Evolutionary conservation across 1,140 invertebrate genomes (phyloP).

Genomic region (Caenorhabditis elegans): WBcel235 BX284603.4:1735001-1735500

Average conservation of each 20-base stretch:
- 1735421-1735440: neutral
- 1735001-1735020: too few relatives aligned
- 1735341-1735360: constrained; percentile 13
- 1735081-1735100: too few relatives aligned
- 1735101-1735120: too few relatives aligned
- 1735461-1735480: neutral
- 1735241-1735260: neutral
- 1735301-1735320: neutral
- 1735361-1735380: neutral
- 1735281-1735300: constrained; percentile 23
- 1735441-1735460: neutral
- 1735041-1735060: too few relatives aligned
- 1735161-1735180: too few relatives aligned
- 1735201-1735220: too few relatives aligned
- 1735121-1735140: too few relatives aligned
- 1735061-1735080: too few relatives aligned
- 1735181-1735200: too few relatives aligned
- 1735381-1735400: neutral
- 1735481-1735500: neutral
- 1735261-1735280: neutral
- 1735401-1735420: neutral
- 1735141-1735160: too few relatives aligned
- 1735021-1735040: too few relatives aligned
- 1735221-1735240: too few relatives aligned
- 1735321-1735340: neutral